phyloP scores from a whole-genome alignment of 2,888 invertebrate species.

The Pristionchus arcanus region DNA sequence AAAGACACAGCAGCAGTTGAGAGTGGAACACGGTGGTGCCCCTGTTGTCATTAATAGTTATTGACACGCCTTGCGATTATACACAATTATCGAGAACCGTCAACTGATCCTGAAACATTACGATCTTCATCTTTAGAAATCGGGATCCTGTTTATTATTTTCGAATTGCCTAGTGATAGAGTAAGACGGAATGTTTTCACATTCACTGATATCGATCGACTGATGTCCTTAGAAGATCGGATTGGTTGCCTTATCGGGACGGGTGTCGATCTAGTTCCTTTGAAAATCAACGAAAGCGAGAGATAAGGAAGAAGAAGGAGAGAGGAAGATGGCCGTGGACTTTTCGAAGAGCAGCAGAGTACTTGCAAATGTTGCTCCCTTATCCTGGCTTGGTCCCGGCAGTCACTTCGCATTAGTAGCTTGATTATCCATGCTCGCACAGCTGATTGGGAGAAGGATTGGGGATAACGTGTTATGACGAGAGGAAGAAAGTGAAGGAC shows the following conservation, averaged over 20 bases:
- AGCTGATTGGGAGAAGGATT: conserved; percentile 7
- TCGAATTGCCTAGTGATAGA: neutral
- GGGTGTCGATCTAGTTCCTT: conserved; percentile 28
- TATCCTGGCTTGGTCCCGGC: conserved; percentile 27
- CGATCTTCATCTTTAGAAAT: conserved; percentile 13
- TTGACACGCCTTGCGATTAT: conserved; percentile 7
- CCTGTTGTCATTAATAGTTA: neutral
- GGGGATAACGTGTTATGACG: conserved; percentile 40
- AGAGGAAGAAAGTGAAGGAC: conserved; percentile 6
- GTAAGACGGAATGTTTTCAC: neutral
- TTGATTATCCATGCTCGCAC: conserved; percentile 16
- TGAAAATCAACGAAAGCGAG: conserved; percentile 36
- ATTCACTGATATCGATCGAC: conserved; percentile 15
- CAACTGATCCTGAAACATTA: conserved; percentile 15
- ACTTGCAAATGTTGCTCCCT: conserved; percentile 4
- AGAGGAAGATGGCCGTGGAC: neutral
- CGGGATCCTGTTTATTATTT: conserved; percentile 5
- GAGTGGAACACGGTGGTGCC: conserved; percentile 39
- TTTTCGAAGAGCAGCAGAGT: neutral
- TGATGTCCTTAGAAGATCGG: conserved; percentile 20
- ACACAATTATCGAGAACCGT: conserved; percentile 18
- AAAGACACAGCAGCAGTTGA: neutral
- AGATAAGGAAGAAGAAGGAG: neutral
- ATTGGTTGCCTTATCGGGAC: conserved; percentile 16
- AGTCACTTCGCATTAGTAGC: neutral